Evolutionary conservation across 2,888 invertebrate genomes (phyloP).

Genomic region (Tiliacea aurago): DNA sequence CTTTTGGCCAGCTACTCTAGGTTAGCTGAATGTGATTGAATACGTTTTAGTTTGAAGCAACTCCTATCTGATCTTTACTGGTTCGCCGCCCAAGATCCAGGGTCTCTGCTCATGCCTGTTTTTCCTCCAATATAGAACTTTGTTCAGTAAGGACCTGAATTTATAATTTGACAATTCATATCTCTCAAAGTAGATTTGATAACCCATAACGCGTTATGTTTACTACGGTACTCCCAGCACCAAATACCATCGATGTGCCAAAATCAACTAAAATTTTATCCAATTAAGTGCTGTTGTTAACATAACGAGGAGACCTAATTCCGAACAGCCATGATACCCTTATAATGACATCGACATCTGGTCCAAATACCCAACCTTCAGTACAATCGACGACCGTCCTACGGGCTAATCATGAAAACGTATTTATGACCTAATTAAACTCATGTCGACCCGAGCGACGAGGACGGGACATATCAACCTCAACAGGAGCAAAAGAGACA

Average conservation of each 20-base stretch:
- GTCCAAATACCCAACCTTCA: slow-evolving; percentile 73
- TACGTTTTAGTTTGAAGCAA: not conserved
- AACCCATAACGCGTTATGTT: not conserved
- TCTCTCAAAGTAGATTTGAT: not conserved
- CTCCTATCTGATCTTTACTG: too few relatives aligned
- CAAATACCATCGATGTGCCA: slow-evolving; percentile 47
- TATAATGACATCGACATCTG: slow-evolving; percentile 81
- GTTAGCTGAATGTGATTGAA: not conserved
- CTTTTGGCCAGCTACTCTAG: not conserved
- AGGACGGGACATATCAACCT: slow-evolving; percentile 67
- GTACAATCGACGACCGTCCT: slow-evolving; percentile 73
- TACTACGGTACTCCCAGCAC: slow-evolving; percentile 8
- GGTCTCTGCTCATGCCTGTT: not conserved
- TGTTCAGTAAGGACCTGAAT: not conserved
- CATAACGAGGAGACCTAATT: slow-evolving; percentile 73
- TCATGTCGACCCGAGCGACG: slow-evolving; percentile 81
- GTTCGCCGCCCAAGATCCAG: not conserved
- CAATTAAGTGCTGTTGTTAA: slow-evolving; percentile 69
- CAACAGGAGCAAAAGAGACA: slow-evolving; percentile 75
- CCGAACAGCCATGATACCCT: slow-evolving; percentile 68
- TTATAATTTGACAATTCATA: not conserved
- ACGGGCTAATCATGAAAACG: slow-evolving; percentile 88
- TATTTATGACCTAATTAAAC: slow-evolving; percentile 91
- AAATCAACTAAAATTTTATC: slow-evolving; percentile 57
- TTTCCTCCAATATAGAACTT: too few relatives aligned